These are phyloP conservation scores for Sitophilus oryzae DNA, from an alignment of 1,140 invertebrate species.

Conservation along the genomic window DNA sequence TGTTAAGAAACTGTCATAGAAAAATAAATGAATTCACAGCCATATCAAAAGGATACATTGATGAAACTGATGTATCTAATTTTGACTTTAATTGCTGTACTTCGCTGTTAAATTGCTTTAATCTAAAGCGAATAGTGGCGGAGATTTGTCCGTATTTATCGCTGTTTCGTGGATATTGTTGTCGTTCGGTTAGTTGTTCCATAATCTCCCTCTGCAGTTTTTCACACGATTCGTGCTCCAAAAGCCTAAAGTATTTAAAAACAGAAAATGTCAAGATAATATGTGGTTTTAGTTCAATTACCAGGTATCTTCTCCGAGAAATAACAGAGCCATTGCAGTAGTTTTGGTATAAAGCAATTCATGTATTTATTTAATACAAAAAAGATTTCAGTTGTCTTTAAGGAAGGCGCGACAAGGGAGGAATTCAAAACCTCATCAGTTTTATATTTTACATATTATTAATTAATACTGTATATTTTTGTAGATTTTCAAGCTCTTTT, in stretches of 20 bases:
- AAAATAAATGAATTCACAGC: background rate
- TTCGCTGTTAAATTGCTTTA: slow-evolving; percentile 59
- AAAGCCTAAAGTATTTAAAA: slow-evolving; percentile 47
- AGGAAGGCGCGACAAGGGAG: no score
- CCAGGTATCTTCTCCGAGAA: slow-evolving; percentile 41
- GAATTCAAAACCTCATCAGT: no score
- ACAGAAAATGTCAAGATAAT: slow-evolving; percentile 21
- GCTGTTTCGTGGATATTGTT: slow-evolving; percentile 48
- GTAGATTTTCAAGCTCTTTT: no score
- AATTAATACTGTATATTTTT: no score
- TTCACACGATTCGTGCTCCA: slow-evolving; percentile 61
- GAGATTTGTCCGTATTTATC: slow-evolving; percentile 53
- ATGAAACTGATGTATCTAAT: slow-evolving; percentile 47
- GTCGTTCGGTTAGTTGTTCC: slow-evolving; percentile 53
- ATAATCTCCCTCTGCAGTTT: slow-evolving; percentile 57
- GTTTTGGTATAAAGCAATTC: no score
- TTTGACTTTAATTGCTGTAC: slow-evolving; percentile 55
- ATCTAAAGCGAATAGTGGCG: slow-evolving; percentile 51
- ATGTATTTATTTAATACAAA: no score
- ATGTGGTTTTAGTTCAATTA: slow-evolving; percentile 20
- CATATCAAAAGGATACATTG: slow-evolving; percentile 50
- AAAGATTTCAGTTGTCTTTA: no score
- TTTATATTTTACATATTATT: no score
- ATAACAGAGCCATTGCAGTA: slow-evolving; percentile 36
- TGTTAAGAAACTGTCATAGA: slow-evolving; percentile 5